Evolutionary conservation across 2,888 invertebrate species (phyloP).

Genomic region (Acanthosepion esculentum): DNA sequence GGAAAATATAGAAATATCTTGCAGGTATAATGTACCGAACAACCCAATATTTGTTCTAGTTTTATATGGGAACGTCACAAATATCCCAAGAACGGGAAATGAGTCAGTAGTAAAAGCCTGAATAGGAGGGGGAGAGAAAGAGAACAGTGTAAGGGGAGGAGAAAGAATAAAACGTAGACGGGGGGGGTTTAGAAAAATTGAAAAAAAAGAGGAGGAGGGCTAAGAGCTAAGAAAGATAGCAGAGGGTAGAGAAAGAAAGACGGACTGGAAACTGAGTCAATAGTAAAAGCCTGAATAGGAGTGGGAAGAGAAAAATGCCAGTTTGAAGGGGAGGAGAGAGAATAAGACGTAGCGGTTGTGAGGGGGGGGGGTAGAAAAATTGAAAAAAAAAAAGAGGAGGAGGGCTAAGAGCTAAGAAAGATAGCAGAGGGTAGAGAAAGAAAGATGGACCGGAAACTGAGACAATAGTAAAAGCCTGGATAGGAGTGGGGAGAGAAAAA

Average conservation of each 20-base stretch:
- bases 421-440: neutral
- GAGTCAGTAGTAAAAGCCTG: neutral
- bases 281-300: neutral
- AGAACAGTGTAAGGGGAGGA: neutral
- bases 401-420: no score
- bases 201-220: neutral
- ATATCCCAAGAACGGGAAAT: neutral
- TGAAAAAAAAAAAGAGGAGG: neutral
- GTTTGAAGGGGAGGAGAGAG: no score
- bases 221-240: neutral
- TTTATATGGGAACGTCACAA: neutral
- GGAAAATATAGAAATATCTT: slow-evolving; percentile 17
- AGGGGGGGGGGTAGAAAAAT: neutral
- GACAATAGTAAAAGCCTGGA: no score
- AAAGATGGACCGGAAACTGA: neutral
- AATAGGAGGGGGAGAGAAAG: neutral
- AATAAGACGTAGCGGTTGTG: no score
- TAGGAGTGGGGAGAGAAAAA: neutral
- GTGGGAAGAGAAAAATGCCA: neutral
- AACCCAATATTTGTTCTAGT: neutral
- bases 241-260: neutral
- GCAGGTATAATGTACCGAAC: neutral
- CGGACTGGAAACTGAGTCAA: no score
- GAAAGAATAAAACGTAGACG: no score
- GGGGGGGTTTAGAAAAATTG: neutral